Evolutionary conservation across 2,797 vertebrate genomes (phyloP).

Genomic region (Erpetoichthys calabaricus): DNA sequence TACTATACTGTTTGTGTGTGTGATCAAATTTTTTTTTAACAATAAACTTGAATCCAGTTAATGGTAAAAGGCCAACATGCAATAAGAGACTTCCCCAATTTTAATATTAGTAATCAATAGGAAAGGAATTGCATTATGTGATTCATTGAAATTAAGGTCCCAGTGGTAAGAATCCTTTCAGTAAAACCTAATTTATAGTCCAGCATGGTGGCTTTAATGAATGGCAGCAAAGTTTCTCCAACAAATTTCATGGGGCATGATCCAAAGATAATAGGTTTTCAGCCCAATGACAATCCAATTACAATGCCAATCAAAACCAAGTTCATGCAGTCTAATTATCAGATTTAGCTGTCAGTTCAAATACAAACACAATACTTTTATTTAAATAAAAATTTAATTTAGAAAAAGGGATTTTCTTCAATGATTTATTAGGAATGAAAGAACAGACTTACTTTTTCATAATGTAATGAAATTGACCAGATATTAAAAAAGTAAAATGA

Average conservation of each 20-base stretch:
- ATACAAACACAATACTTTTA: conserved; percentile 98
- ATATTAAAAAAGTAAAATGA: conserved; percentile 41
- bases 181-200: conserved; percentile 92
- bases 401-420: conserved; percentile 58
- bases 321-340: conserved; percentile 99
- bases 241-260: conserved; percentile 99
- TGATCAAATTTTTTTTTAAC: no score
- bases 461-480: conserved; percentile 61
- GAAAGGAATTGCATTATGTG: conserved; percentile 77
- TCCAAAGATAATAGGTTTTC: conserved; percentile 99
- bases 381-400: conserved; percentile 93
- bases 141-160: conserved; percentile 82
- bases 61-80: conserved; percentile 61
- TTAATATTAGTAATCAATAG: conserved; percentile 99
- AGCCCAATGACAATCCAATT: conserved; percentile 99
- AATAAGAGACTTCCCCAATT: conserved; percentile 78
- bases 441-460: conserved; percentile 60
- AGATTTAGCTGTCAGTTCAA: conserved; percentile 99
- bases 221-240: conserved; percentile 99
- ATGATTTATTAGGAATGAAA: conserved; percentile 64
- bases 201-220: conserved; percentile 99
- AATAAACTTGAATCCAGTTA: no score
- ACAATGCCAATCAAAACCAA: conserved; percentile 99
- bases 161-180: conserved; percentile 77
- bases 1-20: no score